A percentile compares a stretch with the other conserved stretches of the same genome.
These are phyloP conservation scores for Callimorpha dominula DNA, from an alignment of 2,888 invertebrate species.

Conservation along the genomic window DNA sequence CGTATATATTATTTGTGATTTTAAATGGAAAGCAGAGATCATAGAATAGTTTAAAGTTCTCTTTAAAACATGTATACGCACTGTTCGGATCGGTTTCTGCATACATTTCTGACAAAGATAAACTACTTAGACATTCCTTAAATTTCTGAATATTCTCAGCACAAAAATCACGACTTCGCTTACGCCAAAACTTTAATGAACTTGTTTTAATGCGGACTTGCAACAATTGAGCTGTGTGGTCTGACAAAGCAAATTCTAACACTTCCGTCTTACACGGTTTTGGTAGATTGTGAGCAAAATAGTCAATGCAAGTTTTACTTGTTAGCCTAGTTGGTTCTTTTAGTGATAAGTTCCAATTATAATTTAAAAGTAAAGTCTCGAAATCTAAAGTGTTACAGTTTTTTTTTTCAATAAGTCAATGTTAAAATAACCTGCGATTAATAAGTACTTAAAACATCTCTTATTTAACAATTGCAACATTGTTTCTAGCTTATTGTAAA, in stretches of 20 bases:
- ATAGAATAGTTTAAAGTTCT: too few species aligned
- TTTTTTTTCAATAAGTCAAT: background rate
- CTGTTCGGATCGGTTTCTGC: too few species aligned
- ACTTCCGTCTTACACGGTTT: too few species aligned
- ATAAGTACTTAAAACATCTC: background rate
- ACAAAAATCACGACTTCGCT: too few species aligned
- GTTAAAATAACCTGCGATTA: conserved; percentile 8
- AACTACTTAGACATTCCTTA: too few species aligned
- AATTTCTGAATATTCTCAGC: too few species aligned
- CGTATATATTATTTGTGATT: too few species aligned
- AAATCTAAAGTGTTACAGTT: background rate
- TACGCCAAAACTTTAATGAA: too few species aligned
- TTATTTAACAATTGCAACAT: background rate
- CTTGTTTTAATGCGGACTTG: too few species aligned
- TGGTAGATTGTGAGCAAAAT: conserved; percentile 1
- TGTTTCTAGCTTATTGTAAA: conserved; percentile 4
- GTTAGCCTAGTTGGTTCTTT: background rate
- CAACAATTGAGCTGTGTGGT: conserved; percentile 10
- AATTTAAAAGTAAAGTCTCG: background rate
- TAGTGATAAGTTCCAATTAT: conserved; percentile 1
- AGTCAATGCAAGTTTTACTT: conserved; percentile 3
- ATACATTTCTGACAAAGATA: too few species aligned
- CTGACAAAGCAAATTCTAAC: conserved; percentile 10
- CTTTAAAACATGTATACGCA: too few species aligned
- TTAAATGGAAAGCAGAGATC: too few species aligned